Base-by-base conservation (phyloP, 2,888 invertebrate genomes). In the Gnatocerus cornutus region DNA sequence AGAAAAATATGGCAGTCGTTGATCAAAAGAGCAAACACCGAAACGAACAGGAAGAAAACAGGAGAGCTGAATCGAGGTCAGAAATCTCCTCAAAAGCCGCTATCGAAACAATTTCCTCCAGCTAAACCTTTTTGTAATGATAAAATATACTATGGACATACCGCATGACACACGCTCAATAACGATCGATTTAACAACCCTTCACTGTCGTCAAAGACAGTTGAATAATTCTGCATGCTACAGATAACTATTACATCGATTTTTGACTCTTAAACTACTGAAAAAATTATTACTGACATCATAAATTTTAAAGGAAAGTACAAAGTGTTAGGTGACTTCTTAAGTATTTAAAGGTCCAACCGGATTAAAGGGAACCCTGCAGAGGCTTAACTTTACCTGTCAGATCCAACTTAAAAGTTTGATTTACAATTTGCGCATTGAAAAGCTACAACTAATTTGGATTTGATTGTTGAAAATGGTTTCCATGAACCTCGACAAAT, bases 1-100 rank as follows among this genome's bases (percentile, higher is more conserved):
- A 21, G 53, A 45, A 64, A 64, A 64, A 41, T 64, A 55, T 62
- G 48, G 62, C 62, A 46, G 50, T 62, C 50, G 50, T 50, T 62
- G 50, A 50, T 62, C 48, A 62, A 48, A 50, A 62, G 33, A 62
- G 62, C 62, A 50, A 48, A 62, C 62, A 50, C 48, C 39, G 48
- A 48, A 48, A 62, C 50, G 62, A 48, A 45, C 58, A 58, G 59
- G 16, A 46, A 46, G 59, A 59, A 59, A 59, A 41, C 41, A 41
- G 30, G 45, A 45, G 45, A 45, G 30, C 30, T 30, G 29, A 30
- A 45, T 27, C 29, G 43, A 30, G 58, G 58, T 43, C 56, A 37
- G 43, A 14, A 27, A 12, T 10, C 7, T 10, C 39, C 43, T 16
- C 3, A 10, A 30, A 59, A 33, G 27, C 43, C 45, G 43, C 21